These are phyloP conservation scores for Drosophila miranda DNA, from an alignment of 1,140 invertebrate genomes.

Conservation along the genomic window DNA sequence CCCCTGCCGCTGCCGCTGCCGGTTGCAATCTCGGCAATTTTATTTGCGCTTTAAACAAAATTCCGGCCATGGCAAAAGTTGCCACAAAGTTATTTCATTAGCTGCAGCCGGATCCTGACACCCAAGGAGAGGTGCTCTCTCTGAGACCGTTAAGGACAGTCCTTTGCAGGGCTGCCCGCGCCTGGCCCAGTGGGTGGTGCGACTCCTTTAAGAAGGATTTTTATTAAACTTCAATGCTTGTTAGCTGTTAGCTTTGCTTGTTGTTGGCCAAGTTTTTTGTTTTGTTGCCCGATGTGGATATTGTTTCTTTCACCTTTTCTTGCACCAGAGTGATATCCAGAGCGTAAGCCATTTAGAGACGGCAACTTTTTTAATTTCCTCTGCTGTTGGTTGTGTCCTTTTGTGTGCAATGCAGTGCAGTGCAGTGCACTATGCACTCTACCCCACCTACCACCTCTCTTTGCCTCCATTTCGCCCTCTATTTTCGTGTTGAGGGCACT, in stretches of 20 bases:
- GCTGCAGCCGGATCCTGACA: slow-evolving; percentile 28
- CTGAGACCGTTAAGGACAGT: neutral
- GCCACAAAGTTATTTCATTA: slow-evolving; percentile 62
- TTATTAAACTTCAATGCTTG: slow-evolving; percentile 60
- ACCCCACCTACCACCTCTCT: neutral
- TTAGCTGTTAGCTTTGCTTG: slow-evolving; percentile 31
- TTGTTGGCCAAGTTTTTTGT: slow-evolving; percentile 22
- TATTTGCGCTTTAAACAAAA: slow-evolving; percentile 59
- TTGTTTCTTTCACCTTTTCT: slow-evolving; percentile 49
- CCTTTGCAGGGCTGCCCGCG: no score
- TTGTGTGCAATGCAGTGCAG: neutral
- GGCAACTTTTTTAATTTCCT: slow-evolving; percentile 59
- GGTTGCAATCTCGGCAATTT: slow-evolving; percentile 48
- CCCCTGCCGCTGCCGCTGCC: neutral
- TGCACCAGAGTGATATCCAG: slow-evolving; percentile 35
- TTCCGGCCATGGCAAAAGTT: slow-evolving; percentile 48
- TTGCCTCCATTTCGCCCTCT: no score
- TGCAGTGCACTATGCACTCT: neutral
- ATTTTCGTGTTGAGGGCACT: neutral
- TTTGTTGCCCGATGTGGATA: slow-evolving; percentile 30
- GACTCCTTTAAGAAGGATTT: slow-evolving; percentile 40
- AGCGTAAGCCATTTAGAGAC: slow-evolving; percentile 37
- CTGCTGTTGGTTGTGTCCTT: slow-evolving; percentile 17
- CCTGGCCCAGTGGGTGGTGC: neutral
- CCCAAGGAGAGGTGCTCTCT: slow-evolving; percentile 4